Conservation (phyloP, 1,140 invertebrate genomes). For the Bathynomus jamesi region DNA sequence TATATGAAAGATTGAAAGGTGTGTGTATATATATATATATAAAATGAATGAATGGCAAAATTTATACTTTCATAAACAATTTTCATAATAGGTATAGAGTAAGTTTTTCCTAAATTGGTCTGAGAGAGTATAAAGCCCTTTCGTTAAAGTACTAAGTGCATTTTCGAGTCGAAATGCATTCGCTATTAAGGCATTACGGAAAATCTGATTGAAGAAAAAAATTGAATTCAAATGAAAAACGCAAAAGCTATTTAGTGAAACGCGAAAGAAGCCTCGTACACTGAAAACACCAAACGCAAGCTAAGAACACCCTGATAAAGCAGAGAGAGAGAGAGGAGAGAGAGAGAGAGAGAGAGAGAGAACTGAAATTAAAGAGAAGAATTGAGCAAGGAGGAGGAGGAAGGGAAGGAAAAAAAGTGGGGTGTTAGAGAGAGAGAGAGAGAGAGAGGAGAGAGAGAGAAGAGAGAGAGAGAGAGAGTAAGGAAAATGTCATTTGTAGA, state of each 20-base stretch:
- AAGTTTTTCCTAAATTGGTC: not conserved
- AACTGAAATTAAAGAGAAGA: not conserved
- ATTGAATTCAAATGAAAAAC: not conserved
- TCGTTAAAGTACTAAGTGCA: not conserved
- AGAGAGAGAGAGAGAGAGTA: constrained; percentile 1
- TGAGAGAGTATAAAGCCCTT: not conserved
- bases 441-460: not conserved
- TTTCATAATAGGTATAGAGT: not conserved
- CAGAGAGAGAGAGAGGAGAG: not conserved
- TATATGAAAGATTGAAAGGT: not conserved
- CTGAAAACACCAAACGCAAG: not conserved
- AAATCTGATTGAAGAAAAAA: constrained; percentile 1
- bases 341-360: not conserved
- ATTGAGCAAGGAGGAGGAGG: not conserved
- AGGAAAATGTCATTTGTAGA: not conserved
- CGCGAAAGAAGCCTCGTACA: no score
- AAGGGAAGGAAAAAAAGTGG: not conserved
- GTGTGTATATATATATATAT: not conserved
- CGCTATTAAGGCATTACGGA: not conserved
- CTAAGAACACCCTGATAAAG: not conserved
- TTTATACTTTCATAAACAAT: not conserved
- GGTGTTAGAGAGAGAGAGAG: not conserved
- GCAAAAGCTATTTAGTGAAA: constrained; percentile 1
- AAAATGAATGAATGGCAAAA: not conserved
- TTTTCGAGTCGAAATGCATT: not conserved